Evolutionary conservation across 2,797 vertebrate species (phyloP), one percentile per base, ranked within the genome.

Genomic region (Fistularia commersonii): DNA sequence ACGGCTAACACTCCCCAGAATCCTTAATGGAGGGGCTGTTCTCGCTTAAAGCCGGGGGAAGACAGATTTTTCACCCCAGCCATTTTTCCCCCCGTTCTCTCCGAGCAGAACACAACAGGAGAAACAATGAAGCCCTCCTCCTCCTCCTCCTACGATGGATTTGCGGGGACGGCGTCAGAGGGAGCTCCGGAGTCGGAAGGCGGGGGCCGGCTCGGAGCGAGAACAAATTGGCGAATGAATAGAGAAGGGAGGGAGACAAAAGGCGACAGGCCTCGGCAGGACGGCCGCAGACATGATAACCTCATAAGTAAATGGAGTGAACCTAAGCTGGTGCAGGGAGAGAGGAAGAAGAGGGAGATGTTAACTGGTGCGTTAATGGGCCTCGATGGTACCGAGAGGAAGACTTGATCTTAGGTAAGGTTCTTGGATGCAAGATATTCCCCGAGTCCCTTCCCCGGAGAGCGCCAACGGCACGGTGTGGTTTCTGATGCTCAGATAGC

Each of bases 21-120:
- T 84, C 64, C 71, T 41, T 76, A 81, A 82, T 80, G 74, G 74
- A 77, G 62, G 59, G 32, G 48, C 75, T 45, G 8, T 36, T 39
- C 37, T 72, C 76, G 72, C 73, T 62, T 57, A 59, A 42, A 65
- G 31, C 66, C 56, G 33, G 51, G 52, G 67, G 60, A 50, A 33
- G 41, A 41, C 43, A n/a, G 57, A 60, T 76, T 6, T 35, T 74
- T 83, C 51, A 51, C 69, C 43, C 41, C 11, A 51, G 57, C 41
- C 45, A 12, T 46, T 44, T 72, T 48, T 51, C 38, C 35, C 3
- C 54, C 44, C 40, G n/a, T 23, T 31, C 43, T 45, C 45, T 48
- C 51, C 14, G 13, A 45, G 14, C 33, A 39, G 12, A 64, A 57
- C 36, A 51, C 45, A 62, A 33, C 59, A 48, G 41, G 33, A 60